Evolutionary conservation across 1,140 invertebrate genomes (phyloP).

Genomic region (Drosophila novamexicana): DNA sequence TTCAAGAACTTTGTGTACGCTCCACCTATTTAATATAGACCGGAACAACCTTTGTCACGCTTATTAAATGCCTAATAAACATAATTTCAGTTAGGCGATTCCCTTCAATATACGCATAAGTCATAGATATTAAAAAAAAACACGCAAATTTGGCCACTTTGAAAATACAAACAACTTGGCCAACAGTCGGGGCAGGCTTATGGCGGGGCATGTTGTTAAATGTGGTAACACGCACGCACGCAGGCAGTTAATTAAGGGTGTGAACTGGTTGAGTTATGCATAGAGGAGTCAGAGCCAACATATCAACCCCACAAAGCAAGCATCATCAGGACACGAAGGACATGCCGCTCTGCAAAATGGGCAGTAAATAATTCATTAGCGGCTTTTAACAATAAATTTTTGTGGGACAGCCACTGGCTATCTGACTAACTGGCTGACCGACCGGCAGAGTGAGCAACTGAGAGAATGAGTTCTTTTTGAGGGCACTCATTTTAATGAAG

Average conservation of each 20-base stretch:
- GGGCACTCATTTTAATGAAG: slow-evolving; percentile 71
- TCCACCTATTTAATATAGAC: not conserved
- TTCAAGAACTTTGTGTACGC: not conserved
- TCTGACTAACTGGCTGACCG: slow-evolving; percentile 14
- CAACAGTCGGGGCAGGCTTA: slow-evolving; percentile 24
- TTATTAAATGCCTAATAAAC: slow-evolving; percentile 74
- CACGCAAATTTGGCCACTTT: slow-evolving; percentile 60
- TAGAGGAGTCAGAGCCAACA: slow-evolving; percentile 36
- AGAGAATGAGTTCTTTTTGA: slow-evolving; percentile 23
- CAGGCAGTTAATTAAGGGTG: slow-evolving; percentile 82
- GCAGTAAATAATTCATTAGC: slow-evolving; percentile 82
- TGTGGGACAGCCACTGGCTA: slow-evolving; percentile 50
- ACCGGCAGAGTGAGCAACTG: slow-evolving; percentile 2
- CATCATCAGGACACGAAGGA: slow-evolving; percentile 18
- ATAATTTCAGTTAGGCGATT: slow-evolving; percentile 62
- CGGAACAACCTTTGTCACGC: slow-evolving; percentile 38
- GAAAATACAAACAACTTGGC: slow-evolving; percentile 42
- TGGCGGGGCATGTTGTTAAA: slow-evolving; percentile 25
- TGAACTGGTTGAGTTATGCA: slow-evolving; percentile 83
- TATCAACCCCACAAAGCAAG: slow-evolving; percentile 11
- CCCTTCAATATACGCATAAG: slow-evolving; percentile 24
- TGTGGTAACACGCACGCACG: slow-evolving; percentile 66
- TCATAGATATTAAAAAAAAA: slow-evolving; percentile 18
- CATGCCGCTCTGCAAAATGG: slow-evolving; percentile 55
- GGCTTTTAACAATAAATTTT: slow-evolving; percentile 83